Conservation (phyloP, 2,797 vertebrate genomes). For the Limosa lapponica region DNA sequence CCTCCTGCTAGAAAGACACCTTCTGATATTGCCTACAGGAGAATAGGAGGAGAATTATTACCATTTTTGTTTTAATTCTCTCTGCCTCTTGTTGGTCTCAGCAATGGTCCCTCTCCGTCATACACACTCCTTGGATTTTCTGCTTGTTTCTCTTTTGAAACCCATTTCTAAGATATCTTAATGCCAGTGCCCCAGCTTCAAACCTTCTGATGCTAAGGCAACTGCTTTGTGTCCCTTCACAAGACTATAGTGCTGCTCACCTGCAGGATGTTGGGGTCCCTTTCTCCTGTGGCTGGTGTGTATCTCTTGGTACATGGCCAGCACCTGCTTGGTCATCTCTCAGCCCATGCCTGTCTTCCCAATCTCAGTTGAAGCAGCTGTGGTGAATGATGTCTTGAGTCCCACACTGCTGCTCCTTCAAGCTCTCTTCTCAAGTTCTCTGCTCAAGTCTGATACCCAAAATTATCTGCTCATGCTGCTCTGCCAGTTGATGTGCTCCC, state of each 20-base stretch:
- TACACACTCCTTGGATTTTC: not conserved
- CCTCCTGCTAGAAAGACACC: not conserved
- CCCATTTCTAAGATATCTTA: not conserved
- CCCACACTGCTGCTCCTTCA: not conserved
- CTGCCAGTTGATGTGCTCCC: not conserved
- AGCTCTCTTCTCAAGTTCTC: not conserved
- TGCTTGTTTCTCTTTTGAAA: not conserved
- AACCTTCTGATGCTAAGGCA: not conserved
- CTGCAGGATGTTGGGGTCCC: not conserved
- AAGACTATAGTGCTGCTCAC: not conserved
- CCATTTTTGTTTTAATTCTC: not conserved
- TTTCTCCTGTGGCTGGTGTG: not conserved
- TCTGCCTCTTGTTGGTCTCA: not conserved
- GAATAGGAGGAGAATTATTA: not conserved
- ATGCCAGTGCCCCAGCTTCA: not conserved
- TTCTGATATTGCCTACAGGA: not conserved
- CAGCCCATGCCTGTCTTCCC: not conserved
- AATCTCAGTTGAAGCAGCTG: not conserved
- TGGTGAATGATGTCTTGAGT: not conserved
- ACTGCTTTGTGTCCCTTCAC: not conserved
- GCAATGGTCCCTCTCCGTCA: not conserved
- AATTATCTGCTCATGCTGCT: not conserved
- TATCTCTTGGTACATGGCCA: not conserved
- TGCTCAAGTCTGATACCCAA: not conserved
- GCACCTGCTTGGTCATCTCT: not conserved